Conservation (phyloP, 53 echinoderm and acorn worm species). For the Mesocentrotus franciscanus region DNA sequence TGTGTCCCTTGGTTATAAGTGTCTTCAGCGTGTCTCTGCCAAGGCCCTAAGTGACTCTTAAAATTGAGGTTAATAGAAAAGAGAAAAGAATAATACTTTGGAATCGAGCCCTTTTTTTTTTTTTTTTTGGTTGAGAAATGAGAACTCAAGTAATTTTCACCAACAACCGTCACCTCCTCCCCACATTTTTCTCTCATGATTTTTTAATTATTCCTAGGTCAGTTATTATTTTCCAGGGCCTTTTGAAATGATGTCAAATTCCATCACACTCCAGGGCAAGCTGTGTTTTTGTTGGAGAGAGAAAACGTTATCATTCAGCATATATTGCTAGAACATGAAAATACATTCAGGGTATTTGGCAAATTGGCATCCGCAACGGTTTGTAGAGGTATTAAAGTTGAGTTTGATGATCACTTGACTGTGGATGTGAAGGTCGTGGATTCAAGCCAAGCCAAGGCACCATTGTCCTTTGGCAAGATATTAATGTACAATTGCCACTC, state of each 20-base stretch:
- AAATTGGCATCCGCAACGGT: not conserved
- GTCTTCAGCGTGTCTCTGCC: slow-evolving; percentile 18
- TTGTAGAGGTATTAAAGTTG: too few species aligned
- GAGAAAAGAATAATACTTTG: not conserved
- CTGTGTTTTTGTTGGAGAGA: not conserved
- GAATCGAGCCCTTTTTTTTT: not conserved
- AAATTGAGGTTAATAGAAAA: slow-evolving; percentile 21
- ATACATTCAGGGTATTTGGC: slow-evolving; percentile 5
- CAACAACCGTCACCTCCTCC: slow-evolving; percentile 9
- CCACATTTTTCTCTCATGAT: not conserved
- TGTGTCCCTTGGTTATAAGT: slow-evolving; percentile 42
- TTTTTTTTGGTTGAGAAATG: not conserved
- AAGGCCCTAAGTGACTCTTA: slow-evolving; percentile 31
- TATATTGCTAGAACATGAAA: not conserved
- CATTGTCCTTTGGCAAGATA: too few species aligned
- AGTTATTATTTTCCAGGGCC: slow-evolving; percentile 7
- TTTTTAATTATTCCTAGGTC: slow-evolving; percentile 18
- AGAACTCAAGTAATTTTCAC: not conserved
- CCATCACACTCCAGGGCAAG: not conserved
- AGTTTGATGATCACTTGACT: too few species aligned
- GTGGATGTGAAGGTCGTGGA: too few species aligned
- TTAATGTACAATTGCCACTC: too few species aligned
- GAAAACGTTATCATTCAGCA: not conserved
- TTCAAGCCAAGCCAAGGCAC: too few species aligned
- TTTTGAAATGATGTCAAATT: not conserved